Evolutionary conservation across 1,140 invertebrate genomes (phyloP).

Genomic region (Rhyzopertha dominica): DNA sequence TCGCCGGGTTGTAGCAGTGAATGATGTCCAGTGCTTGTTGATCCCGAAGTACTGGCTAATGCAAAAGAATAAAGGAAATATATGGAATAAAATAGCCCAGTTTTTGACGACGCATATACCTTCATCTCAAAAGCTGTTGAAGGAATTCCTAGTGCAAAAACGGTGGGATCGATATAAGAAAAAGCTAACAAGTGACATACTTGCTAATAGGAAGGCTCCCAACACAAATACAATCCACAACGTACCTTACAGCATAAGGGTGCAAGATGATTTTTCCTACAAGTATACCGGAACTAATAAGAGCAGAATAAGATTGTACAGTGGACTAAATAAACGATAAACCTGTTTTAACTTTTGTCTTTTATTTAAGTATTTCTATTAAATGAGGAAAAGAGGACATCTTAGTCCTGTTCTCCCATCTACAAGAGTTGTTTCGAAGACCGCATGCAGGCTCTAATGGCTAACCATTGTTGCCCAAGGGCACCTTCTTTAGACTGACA

Average conservation of each 20-base stretch:
- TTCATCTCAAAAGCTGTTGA: constrained; percentile 50
- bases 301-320: too few species aligned
- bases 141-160: constrained; percentile 49
- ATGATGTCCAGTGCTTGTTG: constrained; percentile 53
- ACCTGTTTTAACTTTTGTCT: too few species aligned
- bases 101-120: constrained; percentile 58
- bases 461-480: too few species aligned
- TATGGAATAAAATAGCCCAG: constrained; percentile 57
- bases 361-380: too few species aligned
- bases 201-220: constrained; percentile 46
- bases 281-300: too few species aligned
- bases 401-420: too few species aligned
- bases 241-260: constrained; percentile 58
- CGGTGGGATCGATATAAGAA: constrained; percentile 53
- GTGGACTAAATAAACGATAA: too few species aligned
- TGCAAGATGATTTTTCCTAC: too few species aligned
- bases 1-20: constrained; percentile 53
- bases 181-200: constrained; percentile 47
- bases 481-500: too few species aligned
- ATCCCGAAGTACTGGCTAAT: constrained; percentile 58
- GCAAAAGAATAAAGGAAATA: constrained; percentile 56
- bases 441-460: too few species aligned
- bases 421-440: too few species aligned
- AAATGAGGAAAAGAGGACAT: too few species aligned
- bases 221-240: constrained; percentile 55